These are phyloP conservation scores for Zaprionus camerounensis DNA, from an alignment of 1,140 invertebrate genomes.

Conservation along the genomic window DNA sequence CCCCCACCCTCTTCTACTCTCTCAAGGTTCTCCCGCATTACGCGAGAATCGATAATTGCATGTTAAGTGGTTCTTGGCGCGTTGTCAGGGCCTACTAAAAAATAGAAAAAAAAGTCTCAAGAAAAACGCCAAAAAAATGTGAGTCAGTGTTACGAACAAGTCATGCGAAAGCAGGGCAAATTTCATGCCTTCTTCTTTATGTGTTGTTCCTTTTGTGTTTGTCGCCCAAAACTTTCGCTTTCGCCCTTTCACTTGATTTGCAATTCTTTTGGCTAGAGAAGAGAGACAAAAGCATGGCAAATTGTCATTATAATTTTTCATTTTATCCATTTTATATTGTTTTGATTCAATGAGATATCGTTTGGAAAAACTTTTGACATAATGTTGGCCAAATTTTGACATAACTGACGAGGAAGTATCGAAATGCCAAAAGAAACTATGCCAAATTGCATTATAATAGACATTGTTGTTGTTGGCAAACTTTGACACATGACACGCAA, in stretches of 20 bases:
- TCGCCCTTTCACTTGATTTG: slow-evolving; percentile 64
- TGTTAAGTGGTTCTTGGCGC: slow-evolving; percentile 40
- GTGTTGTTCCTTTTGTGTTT: slow-evolving; percentile 20
- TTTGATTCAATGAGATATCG: slow-evolving; percentile 15
- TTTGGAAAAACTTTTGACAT: slow-evolving; percentile 46
- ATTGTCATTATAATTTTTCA: slow-evolving; percentile 13
- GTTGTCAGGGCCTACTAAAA: slow-evolving; percentile 38
- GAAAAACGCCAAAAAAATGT: slow-evolving; percentile 46
- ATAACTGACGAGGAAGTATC: slow-evolving; percentile 62
- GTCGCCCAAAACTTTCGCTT: slow-evolving; percentile 52
- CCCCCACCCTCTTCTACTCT: not conserved
- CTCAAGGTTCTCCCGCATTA: slow-evolving; percentile 47
- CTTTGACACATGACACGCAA: slow-evolving; percentile 73
- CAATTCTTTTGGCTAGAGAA: slow-evolving; percentile 20
- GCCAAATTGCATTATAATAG: slow-evolving; percentile 67
- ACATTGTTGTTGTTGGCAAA: slow-evolving; percentile 39
- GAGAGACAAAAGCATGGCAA: slow-evolving; percentile 41
- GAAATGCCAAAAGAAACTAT: slow-evolving; percentile 51
- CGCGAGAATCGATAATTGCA: slow-evolving; percentile 71
- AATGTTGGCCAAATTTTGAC: slow-evolving; percentile 56
- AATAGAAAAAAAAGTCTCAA: slow-evolving; percentile 12
- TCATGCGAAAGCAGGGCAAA: slow-evolving; percentile 3
- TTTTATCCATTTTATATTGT: not conserved
- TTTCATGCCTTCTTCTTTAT: not conserved
- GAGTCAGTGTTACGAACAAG: slow-evolving; percentile 47